Evolutionary conservation across 2,888 invertebrate genomes (phyloP).

Genomic region (Candidula unifasciata): DNA sequence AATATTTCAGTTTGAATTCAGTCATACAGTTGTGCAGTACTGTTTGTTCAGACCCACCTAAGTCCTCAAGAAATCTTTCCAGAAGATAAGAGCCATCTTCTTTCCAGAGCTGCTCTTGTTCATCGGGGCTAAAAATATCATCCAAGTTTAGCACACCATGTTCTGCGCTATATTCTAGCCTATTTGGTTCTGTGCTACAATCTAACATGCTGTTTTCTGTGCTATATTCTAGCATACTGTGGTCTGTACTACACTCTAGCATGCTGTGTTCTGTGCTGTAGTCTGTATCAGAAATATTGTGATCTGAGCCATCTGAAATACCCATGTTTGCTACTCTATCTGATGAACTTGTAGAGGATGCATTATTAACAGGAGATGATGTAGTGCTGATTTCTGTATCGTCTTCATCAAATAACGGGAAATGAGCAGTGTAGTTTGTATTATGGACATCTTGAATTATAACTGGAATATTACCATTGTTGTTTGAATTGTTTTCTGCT

Average conservation of each 20-base stretch:
- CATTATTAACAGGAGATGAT: neutral
- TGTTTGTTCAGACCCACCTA: neutral
- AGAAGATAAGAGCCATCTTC: constrained; percentile 43
- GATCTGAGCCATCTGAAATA: neutral
- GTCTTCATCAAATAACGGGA: neutral
- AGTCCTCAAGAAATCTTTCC: constrained; percentile 33
- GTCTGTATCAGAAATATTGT: constrained; percentile 3
- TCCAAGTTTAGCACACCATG: neutral
- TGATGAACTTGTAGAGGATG: neutral
- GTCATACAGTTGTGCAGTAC: neutral
- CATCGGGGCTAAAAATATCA: neutral
- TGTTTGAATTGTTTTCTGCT: neutral
- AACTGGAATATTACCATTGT: neutral
- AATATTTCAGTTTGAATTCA: neutral
- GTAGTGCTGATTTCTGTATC: neutral
- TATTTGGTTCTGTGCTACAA: neutral
- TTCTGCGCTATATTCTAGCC: neutral
- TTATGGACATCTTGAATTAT: no score
- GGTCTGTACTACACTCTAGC: neutral
- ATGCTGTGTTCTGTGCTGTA: neutral
- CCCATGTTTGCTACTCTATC: neutral
- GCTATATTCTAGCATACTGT: neutral
- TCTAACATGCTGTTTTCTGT: constrained; percentile 2
- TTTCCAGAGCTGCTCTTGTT: constrained; percentile 30
- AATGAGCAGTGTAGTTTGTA: neutral